Evolutionary conservation across 2,888 invertebrate genomes (phyloP), one percentile per base, ranked within the genome.

Genomic region (Ferrisia virgata): DNA sequence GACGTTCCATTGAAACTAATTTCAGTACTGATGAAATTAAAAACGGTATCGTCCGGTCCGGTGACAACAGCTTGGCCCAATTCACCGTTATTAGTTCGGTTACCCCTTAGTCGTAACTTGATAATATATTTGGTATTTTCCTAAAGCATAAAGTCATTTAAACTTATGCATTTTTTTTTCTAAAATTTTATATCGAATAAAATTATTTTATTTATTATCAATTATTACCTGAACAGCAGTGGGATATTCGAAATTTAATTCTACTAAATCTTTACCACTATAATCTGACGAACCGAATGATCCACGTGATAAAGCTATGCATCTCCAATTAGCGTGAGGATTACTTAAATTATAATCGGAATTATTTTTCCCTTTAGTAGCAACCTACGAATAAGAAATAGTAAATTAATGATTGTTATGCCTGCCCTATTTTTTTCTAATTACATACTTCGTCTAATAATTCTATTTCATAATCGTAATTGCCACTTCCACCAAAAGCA

Each of bases 1-100:
- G 96, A 97, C 0, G 98, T 98, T n/a, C 98, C 98, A 88, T 98
- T 98, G 88, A 95, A 96, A 89, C 97, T 97, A 72, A 98, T 91
- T 13, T 97, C 95, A 88, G 97, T 97, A 0, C 96, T 94, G 36
- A 94, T 93, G 89, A 96, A 98, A 78, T 94, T 93, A 89, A 98
- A 98, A 1, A 93, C 93, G 6, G 96, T 95, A 76, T 97, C 97
- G 89, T 98, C 98, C 0, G 96, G 95, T 8, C 98, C 97, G 87
- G 95, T 95, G 11, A 98, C 94, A 3, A 94, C 93, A 39, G 93
- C 93, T 85, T 96, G 89, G 0, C 98, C 98, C 33, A 95, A 95
- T 89, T 99, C 98, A 0, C 99, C 99, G 88, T 97, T 98, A 86
- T 95, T 94, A 0, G 98, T 98, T 85, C 96, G 92, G 3, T 96